Conservation (phyloP, 2,797 vertebrate genomes). For the Aeoliscus strigatus region DNA sequence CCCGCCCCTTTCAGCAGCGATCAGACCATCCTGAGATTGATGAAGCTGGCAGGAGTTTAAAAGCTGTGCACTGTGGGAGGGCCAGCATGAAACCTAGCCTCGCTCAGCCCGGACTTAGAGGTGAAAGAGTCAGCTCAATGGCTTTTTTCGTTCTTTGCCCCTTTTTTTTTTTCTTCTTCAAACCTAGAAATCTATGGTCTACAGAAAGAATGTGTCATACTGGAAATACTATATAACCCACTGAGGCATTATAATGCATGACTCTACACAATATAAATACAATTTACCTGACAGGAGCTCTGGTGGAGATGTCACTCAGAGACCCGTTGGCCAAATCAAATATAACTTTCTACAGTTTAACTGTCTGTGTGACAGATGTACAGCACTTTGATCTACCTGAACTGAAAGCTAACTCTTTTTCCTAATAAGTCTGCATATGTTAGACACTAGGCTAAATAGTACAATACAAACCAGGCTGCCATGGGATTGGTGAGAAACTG, state of each 20-base stretch:
- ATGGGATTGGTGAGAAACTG: neutral
- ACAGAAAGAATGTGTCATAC: too few relatives aligned
- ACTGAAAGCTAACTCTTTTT: slow-evolving; percentile 23
- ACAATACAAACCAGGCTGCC: neutral
- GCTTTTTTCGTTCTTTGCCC: too few relatives aligned
- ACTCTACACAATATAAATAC: too few relatives aligned
- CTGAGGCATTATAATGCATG: too few relatives aligned
- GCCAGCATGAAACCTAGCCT: slow-evolving; percentile 64
- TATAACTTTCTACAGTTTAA: slow-evolving; percentile 39
- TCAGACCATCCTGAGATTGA: slow-evolving; percentile 59
- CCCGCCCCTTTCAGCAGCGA: slow-evolving; percentile 51
- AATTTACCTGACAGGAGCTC: slow-evolving; percentile 56
- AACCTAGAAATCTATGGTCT: too few relatives aligned
- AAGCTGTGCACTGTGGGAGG: slow-evolving; percentile 70
- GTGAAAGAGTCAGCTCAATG: too few relatives aligned
- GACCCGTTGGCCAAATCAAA: slow-evolving; percentile 37
- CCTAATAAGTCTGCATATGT: too few relatives aligned
- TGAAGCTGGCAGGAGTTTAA: slow-evolving; percentile 73
- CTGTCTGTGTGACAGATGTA: slow-evolving; percentile 41
- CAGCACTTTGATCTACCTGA: slow-evolving; percentile 7
- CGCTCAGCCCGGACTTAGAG: slow-evolving; percentile 48
- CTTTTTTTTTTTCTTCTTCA: too few relatives aligned
- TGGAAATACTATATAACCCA: too few relatives aligned
- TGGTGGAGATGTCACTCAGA: slow-evolving; percentile 22
- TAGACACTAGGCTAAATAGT: too few relatives aligned